Percentiles rank a stretch among this genome's conserved stretches.
These are phyloP conservation scores for Cosmopolites sordidus DNA, from an alignment of 2,888 invertebrate species.

Conservation along the genomic window DNA sequence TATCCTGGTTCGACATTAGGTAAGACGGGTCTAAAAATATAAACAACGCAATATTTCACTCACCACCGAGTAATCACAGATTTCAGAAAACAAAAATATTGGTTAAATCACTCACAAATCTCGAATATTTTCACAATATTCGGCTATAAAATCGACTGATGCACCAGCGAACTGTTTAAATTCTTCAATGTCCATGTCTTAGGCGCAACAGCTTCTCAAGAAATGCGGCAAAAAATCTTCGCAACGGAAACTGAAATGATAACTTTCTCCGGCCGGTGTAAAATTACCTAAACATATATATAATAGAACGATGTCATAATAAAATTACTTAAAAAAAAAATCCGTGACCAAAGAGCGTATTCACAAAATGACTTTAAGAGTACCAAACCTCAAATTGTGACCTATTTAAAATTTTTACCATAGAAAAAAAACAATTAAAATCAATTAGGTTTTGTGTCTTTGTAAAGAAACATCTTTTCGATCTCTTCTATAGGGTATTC, in stretches of 20 bases:
- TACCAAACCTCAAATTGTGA: neutral
- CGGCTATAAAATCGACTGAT: conserved; percentile 83
- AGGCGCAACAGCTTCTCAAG: neutral
- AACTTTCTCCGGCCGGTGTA: neutral
- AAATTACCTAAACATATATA: neutral
- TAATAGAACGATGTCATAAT: neutral
- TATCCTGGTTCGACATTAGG: conserved; percentile 91
- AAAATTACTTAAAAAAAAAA: neutral
- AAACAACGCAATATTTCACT: too few relatives aligned
- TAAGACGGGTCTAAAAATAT: conserved; percentile 64
- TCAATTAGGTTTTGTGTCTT: too few relatives aligned
- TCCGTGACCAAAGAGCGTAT: neutral
- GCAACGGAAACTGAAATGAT: neutral
- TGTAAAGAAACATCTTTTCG: too few relatives aligned
- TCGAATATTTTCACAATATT: conserved; percentile 81
- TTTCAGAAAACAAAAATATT: conserved; percentile 1
- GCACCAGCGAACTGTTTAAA: conserved; percentile 81
- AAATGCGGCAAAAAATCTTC: neutral
- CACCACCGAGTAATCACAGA: neutral
- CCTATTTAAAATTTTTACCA: too few relatives aligned
- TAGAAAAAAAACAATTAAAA: too few relatives aligned
- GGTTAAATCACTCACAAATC: conserved; percentile 55
- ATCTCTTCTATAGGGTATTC: too few relatives aligned
- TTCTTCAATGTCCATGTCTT: conserved; percentile 67
- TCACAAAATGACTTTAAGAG: neutral